Evolutionary conservation across 2,113 vertebrate genomes (phyloP).

Genomic region (Plectropomus leopardus): DNA sequence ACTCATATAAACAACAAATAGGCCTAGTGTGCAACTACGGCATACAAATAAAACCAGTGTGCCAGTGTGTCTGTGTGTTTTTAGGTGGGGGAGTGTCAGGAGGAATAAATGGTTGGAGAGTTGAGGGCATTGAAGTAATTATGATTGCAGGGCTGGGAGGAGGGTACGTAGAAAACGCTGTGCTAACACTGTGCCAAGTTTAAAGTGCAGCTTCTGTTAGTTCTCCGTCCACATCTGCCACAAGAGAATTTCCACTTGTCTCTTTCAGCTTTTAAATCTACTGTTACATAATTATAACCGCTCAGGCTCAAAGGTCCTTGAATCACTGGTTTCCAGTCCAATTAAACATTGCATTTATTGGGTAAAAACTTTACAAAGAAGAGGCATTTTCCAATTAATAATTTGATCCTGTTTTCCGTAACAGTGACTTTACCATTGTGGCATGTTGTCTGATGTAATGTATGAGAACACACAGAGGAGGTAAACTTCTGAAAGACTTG

Average conservation of each 20-base stretch:
- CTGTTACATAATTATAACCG: constrained; percentile 58
- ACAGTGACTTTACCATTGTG: constrained; percentile 8
- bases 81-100: not conserved
- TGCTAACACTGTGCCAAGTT: constrained; percentile 50
- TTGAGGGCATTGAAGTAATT: constrained; percentile 15
- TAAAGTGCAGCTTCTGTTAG: constrained; percentile 58
- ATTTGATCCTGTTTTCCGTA: constrained; percentile 26
- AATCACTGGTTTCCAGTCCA: constrained; percentile 39
- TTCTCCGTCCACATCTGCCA: constrained; percentile 62
- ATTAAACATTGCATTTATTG: constrained; percentile 47
- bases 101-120: constrained; percentile 3
- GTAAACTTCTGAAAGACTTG: constrained; percentile 2
- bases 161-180: constrained; percentile 18
- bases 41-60: constrained; percentile 23
- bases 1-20: not conserved
- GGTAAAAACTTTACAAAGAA: constrained; percentile 36
- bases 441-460: constrained; percentile 33
- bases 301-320: constrained; percentile 20
- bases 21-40: not conserved
- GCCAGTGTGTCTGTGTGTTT: not conserved
- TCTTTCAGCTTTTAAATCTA: constrained; percentile 54
- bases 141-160: constrained; percentile 16
- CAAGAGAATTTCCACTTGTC: constrained; percentile 67
- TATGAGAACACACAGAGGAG: constrained; percentile 29
- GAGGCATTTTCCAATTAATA: constrained; percentile 22